These are phyloP conservation scores for Brachionus rotundiformis DNA, from an alignment of 1,140 invertebrate species.

Conservation along the genomic window DNA sequence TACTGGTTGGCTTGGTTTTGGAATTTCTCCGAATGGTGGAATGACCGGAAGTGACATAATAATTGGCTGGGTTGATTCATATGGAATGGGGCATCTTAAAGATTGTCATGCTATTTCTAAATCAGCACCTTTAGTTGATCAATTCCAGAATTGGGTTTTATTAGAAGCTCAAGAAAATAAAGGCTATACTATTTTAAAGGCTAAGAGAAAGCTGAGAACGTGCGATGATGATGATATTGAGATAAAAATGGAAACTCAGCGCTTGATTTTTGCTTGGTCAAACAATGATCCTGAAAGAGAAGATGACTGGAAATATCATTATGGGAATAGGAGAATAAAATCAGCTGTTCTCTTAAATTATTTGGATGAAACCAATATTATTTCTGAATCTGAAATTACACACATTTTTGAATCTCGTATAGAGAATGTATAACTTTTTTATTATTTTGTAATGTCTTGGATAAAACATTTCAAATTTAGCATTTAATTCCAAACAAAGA, in stretches of 20 bases:
- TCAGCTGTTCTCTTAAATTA: constrained; percentile 4
- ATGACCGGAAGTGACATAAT: constrained; percentile 80
- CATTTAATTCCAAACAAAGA: constrained; percentile 9
- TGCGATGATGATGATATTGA: constrained; percentile 29
- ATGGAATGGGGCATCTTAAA: constrained; percentile 23
- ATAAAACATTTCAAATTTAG: neutral
- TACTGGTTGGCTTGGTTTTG: constrained; percentile 77
- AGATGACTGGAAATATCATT: constrained; percentile 43
- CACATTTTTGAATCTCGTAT: neutral
- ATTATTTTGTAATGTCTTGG: neutral
- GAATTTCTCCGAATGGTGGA: constrained; percentile 74
- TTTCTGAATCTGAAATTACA: neutral
- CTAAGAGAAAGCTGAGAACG: neutral
- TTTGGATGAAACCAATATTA: neutral
- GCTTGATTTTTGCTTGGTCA: constrained; percentile 22
- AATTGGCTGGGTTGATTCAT: constrained; percentile 66
- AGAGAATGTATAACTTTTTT: neutral
- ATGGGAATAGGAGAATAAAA: neutral
- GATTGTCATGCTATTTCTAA: neutral
- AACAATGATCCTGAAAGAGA: neutral
- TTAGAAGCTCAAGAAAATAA: neutral
- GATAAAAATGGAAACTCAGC: constrained; percentile 12
- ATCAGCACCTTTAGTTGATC: constrained; percentile 19
- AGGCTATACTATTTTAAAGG: constrained; percentile 37
- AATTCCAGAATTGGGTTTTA: neutral